Evolutionary conservation across 2,113 vertebrate species (phyloP).

Genomic region (Pithys albifrons): DNA sequence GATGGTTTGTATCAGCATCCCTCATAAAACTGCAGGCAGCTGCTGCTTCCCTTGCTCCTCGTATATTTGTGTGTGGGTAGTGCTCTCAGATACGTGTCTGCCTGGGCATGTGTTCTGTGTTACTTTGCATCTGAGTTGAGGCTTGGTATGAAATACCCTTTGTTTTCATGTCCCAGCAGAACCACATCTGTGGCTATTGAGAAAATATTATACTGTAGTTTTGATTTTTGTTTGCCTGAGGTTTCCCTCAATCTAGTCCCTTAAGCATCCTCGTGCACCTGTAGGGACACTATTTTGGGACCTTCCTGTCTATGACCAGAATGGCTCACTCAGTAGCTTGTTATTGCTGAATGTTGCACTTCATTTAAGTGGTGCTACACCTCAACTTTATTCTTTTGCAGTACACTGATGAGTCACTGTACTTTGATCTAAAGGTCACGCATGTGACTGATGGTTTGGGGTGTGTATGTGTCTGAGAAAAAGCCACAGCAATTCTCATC

Average conservation of each 20-base stretch:
- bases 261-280: background rate
- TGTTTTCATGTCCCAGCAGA: background rate
- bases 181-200: background rate
- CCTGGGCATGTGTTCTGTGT: background rate
- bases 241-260: background rate
- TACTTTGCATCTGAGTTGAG: background rate
- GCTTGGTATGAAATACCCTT: background rate
- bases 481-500: background rate
- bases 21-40: background rate
- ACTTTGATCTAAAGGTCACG: conserved; percentile 19
- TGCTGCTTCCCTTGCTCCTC: background rate
- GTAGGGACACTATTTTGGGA: background rate
- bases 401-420: conserved; percentile 20
- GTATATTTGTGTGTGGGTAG: background rate
- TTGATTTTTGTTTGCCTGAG: background rate
- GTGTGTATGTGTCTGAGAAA: conserved; percentile 14
- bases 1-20: conserved; percentile 80
- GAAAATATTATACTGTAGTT: background rate
- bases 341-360: background rate
- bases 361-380: background rate
- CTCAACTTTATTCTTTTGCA: conserved; percentile 1
- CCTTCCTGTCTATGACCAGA: background rate
- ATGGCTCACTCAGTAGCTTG: background rate
- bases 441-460: background rate
- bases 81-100: background rate